These are phyloP conservation scores for Crambe crambe DNA, from an alignment of 37 sponge, comb jelly and placozoan genomes.

Conservation along the genomic window DNA sequence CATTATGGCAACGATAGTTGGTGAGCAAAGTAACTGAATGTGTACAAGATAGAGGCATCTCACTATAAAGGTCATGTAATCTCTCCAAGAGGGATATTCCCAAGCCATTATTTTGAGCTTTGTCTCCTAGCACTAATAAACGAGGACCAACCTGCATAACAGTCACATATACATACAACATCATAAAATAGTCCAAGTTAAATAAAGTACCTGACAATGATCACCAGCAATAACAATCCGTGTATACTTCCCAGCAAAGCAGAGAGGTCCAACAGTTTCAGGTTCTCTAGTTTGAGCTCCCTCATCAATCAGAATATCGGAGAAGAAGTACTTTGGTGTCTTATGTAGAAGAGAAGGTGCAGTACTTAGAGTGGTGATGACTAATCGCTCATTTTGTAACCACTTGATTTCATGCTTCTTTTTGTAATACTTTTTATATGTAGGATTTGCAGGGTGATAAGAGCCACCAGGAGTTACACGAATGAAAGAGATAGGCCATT, in stretches of 20 bases:
- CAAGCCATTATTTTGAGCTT: slow-evolving; percentile 64
- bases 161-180: background rate
- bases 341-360: background rate
- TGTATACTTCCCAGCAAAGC: slow-evolving; percentile 42
- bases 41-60: background rate
- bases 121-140: slow-evolving; percentile 63
- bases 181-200: background rate
- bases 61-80: slow-evolving; percentile 31
- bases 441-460: background rate
- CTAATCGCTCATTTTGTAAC: background rate
- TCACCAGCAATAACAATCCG: slow-evolving; percentile 81
- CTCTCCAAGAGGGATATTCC: slow-evolving; percentile 57
- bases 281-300: slow-evolving; percentile 82
- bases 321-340: slow-evolving; percentile 24
- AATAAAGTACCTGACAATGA: slow-evolving; percentile 52
- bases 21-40: slow-evolving; percentile 16
- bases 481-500: background rate
- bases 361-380: slow-evolving; percentile 38
- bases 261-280: slow-evolving; percentile 59
- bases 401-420: background rate
- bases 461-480: background rate
- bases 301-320: slow-evolving; percentile 81
- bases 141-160: slow-evolving; percentile 72
- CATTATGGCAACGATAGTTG: slow-evolving; percentile 69
- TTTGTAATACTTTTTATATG: background rate